Evolutionary conservation across 2,888 invertebrate species (phyloP), one percentile per base, ranked within the genome.

Genomic region (Apocheima hispidaria): DNA sequence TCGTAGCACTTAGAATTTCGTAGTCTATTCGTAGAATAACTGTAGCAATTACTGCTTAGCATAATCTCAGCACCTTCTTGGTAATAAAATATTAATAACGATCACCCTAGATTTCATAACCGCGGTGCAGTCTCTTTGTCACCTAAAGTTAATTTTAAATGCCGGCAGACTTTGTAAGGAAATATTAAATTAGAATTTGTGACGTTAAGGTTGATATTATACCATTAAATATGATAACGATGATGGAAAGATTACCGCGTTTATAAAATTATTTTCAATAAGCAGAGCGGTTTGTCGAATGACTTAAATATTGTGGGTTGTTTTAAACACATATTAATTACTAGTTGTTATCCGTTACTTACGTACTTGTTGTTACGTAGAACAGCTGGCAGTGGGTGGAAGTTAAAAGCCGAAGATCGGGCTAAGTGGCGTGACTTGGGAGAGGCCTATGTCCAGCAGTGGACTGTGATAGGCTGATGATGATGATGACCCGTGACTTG

Each of bases 121-220:
- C 26, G 30, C 40, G 54, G 46, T 58, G 51, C 38, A 40, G 21
- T 35, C 51, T 43, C 49, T 60, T 60, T 62, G 57, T 67, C 65
- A 60, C 33, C 38, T 44, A 62, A 55, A 58, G 61, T 65, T 66
- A 66, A 70, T 69, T 66, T 64, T 63, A 57, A 63, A 67, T 52
- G 68, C 54, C 70, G 60, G 60, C 61, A 57, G 63, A 48, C 48
- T 46, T 59, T 53, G 52, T 49, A 36, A 54, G 54, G 54, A 60
- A 60, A 55, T 55, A 50, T 60, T 59, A 54, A 60, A 50, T 44
- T 43, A 43, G 35, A 16, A 43, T 54, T 54, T 44, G 28, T 54
- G 49, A 54, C n/a, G 33, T 50, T 36, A 20, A 40, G 48, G 53
- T 41, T 49, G 48, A 41, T 60, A 28, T 18, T 23, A 26, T 49